A percentile compares a stretch with the other conserved stretches of the same genome.
Conservation (phyloP, 2,888 invertebrate species). For the Folsomia manolachei region DNA sequence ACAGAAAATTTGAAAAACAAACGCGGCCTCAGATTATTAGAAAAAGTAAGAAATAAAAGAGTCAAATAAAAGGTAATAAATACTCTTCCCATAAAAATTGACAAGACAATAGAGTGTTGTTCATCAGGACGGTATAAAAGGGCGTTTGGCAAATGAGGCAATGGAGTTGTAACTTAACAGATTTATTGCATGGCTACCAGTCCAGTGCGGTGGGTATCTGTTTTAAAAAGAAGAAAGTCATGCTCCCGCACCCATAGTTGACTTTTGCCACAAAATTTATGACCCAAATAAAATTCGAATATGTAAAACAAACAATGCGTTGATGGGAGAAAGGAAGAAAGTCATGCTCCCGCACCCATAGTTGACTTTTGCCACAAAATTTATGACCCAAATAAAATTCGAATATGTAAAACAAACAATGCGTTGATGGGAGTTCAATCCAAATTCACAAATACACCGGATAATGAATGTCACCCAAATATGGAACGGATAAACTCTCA, state of each 20-base stretch:
- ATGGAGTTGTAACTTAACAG: conserved; percentile 3
- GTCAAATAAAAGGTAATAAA: too few relatives aligned
- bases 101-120: conserved; percentile 19
- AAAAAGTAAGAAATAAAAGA: too few relatives aligned
- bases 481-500: not conserved
- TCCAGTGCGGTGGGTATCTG: conserved; percentile 12
- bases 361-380: not conserved
- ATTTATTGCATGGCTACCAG: conserved; percentile 17
- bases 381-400: conserved; percentile 11
- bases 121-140: too few relatives aligned
- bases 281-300: conserved; percentile 7
- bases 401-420: conserved; percentile 1
- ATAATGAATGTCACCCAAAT: conserved; percentile 18
- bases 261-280: conserved; percentile 2
- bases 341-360: not conserved
- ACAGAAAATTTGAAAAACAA: too few relatives aligned
- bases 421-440: conserved; percentile 2
- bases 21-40: too few relatives aligned
- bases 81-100: conserved; percentile 16
- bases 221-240: conserved; percentile 3
- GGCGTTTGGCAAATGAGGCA: conserved; percentile 17
- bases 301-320: not conserved
- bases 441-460: not conserved
- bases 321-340: conserved; percentile 8
- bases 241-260: not conserved